These are phyloP conservation scores for Archocentrus centrarchus DNA, from an alignment of 2,113 vertebrate species.

Conservation along the genomic window DNA sequence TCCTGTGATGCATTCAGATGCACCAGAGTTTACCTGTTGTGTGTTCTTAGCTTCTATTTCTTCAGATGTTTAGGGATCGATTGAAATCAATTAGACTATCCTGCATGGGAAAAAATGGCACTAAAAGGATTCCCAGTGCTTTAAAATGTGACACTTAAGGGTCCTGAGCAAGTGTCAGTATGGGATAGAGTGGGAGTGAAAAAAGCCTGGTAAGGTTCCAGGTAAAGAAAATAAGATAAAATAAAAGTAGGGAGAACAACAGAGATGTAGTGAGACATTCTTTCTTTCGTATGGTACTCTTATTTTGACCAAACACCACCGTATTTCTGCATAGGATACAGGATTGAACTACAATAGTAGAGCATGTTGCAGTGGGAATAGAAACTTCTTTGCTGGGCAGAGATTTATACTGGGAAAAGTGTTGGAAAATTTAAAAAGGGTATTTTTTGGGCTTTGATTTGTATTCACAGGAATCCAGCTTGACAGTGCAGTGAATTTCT, in stretches of 20 bases:
- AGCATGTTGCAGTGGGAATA: constrained; percentile 27
- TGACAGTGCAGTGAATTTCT: background rate
- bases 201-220: background rate
- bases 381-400: background rate
- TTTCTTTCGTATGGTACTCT: too few species aligned
- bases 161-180: background rate
- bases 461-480: background rate
- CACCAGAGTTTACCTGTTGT: background rate
- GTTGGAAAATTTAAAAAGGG: background rate
- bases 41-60: background rate
- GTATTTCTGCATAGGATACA: background rate
- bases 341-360: background rate
- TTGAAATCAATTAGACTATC: background rate
- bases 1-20: background rate
- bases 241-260: background rate
- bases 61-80: background rate
- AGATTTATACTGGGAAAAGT: background rate
- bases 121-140: background rate
- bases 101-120: background rate
- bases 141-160: background rate
- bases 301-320: background rate
- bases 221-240: background rate
- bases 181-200: background rate
- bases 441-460: background rate
- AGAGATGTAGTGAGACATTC: background rate